Evolutionary conservation across 2,113 vertebrate genomes (phyloP), one percentile per base, ranked within the genome.

Genomic region (Erythrolamprus reginae): DNA sequence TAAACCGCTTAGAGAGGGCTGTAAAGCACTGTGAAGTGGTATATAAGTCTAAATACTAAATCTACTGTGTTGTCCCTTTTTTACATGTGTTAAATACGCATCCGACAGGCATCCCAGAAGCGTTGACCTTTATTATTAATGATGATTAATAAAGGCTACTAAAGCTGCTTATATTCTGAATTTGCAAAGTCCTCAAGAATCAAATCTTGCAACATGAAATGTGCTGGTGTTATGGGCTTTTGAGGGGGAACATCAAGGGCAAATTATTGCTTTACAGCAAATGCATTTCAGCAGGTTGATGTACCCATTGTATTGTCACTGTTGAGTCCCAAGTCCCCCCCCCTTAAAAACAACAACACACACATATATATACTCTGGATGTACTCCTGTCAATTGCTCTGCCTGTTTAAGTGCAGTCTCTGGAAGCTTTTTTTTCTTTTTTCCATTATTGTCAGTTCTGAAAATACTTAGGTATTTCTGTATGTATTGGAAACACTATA

Each of bases 251-350:
- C 50, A 53, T n/a, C 4, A 33, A 87, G 58, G 95, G 92, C 91
- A 95, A 9, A 17, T 95, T 96, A 96, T 96, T 96, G 96, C 95
- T 96, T 93, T 55, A 89, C 93, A 96, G 94, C 15, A 33, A 90
- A 90, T 0, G 0, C 89, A 92, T 90, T 89, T 93, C 92, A 91
- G 94, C 85, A 95, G 52, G 90, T 94, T 90, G 93, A 90, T 93
- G 93, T 89, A 91, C 83, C n/a, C 92, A 90, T 65, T 58, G 92
- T 94, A 88, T 92, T 90, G 77, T 90, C 88, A 77, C 86, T 42
- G 48, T 91, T n/a, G 51, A 90, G 91, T 93, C 52, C 48, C 89
- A 77, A 53, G 55, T 84, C 3, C 1, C 1, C 0, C 24, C 1
- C 24, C 12, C 8, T 0, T 1, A 42, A 47, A 84, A 23, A n/a